Evolutionary conservation across 2,113 vertebrate species (phyloP), one percentile per base, ranked within the genome.

Genomic region (Bostrychus sinensis): DNA sequence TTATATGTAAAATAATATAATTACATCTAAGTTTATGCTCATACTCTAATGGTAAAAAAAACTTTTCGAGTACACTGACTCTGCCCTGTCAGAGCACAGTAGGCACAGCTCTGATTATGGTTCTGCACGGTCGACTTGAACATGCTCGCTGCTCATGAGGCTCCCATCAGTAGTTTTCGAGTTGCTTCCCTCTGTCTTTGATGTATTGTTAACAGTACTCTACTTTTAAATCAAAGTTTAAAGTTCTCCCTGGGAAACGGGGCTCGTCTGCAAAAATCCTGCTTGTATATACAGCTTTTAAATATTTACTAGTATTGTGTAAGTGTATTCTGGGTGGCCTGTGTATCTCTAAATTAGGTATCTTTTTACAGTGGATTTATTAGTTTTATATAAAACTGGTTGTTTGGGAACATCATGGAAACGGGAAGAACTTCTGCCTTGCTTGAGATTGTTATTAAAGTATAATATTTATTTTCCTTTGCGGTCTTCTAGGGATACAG

Each of bases 401-500:
- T 61, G 50, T 62, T 14, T 62, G 39, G 37, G 19, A 76, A 32
- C 7, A 56, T 14, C 56, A 14, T 60, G 65, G 20, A 56, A 6
- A 23, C 65, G 54, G 26, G 9, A 48, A 58, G 34, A 39, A 60
- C 17, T 13, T 37, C 30, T 28, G 13, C 7, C 23, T 28, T 51
- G 7, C 16, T 48, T 48, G 45, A 48, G 22, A 10, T 56, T 62
- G 11, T 3, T 2, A 56, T 12, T 20, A 7, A 30, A 9, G 57
- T n/a, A 30, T 16, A 5, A 9, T 55, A 45, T 65, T 51, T 14
- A 11, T 48, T 48, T 57, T 26, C 28, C 50, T 64, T 3, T 32
- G n/a, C 68, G 34, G 23, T 17, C 25, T 70, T 32, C 0, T 56
- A 99, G 96, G 96, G 97, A 16, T 98, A 98, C 84, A 94, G 96